Evolutionary conservation across 2,113 vertebrate genomes (phyloP), one percentile per base, ranked within the genome.

Genomic region (Sinosuthora webbiana): DNA sequence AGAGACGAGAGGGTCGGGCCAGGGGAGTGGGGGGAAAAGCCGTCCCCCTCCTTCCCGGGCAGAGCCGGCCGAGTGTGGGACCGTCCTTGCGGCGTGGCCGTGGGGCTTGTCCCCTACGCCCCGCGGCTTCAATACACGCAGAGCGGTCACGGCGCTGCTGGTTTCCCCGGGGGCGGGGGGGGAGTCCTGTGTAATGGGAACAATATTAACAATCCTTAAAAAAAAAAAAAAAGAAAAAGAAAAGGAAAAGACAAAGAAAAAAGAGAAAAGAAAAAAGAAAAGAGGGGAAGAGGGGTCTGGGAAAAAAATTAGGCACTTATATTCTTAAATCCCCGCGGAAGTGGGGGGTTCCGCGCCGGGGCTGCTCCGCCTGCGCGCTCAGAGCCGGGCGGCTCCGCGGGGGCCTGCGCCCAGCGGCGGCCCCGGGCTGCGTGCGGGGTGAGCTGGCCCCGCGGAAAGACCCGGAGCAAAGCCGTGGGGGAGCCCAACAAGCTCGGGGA

Each of bases 331-430:
- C 15, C 44, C 25, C 7, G 33, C 57, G 71, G 57, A 57, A 87
- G 55, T 30, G 44, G 35, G 41, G 87, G 62, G 33, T 84, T 89
- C 81, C 47, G 33, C 52, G 13, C 10, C 27, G 16, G 41, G 62
- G 75, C 65, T 60, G 56, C 56, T 87, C 86, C 89, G 24, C 59
- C 87, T 91, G 83, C 77, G 49, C 50, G 35, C 76, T 67, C 63
- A 39, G 78, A 20, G 60, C 27, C 50, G 28, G 56, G 68, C 52
- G 37, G 60, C 83, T 90, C 74, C 75, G 49, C 41, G 69, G 73
- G 67, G 87, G 44, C 70, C 69, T 65, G 81, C 16, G 53, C 75
- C 76, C 76, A 63, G 60, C 55, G 15, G 49, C 55, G 24, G 77
- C 35, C 62, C 52, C 47, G 27, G 44, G 33, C 24, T 68, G 44